A percentile compares a stretch with the other conserved stretches of the same genome.
Conservation (phyloP, 2,888 invertebrate species). For the Metellina segmentata region DNA sequence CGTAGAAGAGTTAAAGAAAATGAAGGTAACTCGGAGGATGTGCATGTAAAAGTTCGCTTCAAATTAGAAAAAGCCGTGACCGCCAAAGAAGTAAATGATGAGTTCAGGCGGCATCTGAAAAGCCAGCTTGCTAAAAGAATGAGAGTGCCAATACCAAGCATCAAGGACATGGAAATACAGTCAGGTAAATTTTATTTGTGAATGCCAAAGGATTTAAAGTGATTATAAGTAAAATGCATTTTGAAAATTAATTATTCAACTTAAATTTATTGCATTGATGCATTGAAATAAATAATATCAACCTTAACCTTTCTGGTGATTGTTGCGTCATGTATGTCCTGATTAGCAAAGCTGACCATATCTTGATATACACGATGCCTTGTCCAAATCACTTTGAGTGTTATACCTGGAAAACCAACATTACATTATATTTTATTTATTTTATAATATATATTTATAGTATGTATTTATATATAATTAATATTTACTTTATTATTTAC, state of each 20-base stretch:
- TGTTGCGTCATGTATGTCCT: too few relatives aligned
- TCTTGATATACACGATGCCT: too few relatives aligned
- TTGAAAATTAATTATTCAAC: not conserved
- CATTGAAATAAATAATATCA: too few relatives aligned
- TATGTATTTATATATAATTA: too few relatives aligned
- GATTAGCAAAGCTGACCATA: too few relatives aligned
- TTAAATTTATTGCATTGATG: too few relatives aligned
- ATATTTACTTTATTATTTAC: too few relatives aligned
- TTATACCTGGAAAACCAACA: not conserved
- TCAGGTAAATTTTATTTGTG: slow-evolving; percentile 40
- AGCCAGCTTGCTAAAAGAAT: slow-evolving; percentile 56
- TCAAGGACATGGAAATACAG: slow-evolving; percentile 37
- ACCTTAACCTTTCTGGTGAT: too few relatives aligned
- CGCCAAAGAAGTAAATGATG: slow-evolving; percentile 18
- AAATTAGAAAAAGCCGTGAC: slow-evolving; percentile 17
- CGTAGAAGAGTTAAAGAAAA: slow-evolving; percentile 13
- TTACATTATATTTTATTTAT: too few relatives aligned
- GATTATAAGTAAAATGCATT: not conserved
- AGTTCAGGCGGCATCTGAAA: slow-evolving; percentile 46
- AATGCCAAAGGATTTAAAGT: not conserved
- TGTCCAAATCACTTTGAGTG: too few relatives aligned
- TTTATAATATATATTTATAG: too few relatives aligned
- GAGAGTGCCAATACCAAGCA: slow-evolving; percentile 58
- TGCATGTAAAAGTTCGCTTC: slow-evolving; percentile 49
- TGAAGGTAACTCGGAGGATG: slow-evolving; percentile 6